A percentile compares a stretch with the other conserved stretches of the same genome.
These are phyloP conservation scores for Lophotriccus pileatus DNA, from an alignment of 2,797 vertebrate species.

Conservation along the genomic window DNA sequence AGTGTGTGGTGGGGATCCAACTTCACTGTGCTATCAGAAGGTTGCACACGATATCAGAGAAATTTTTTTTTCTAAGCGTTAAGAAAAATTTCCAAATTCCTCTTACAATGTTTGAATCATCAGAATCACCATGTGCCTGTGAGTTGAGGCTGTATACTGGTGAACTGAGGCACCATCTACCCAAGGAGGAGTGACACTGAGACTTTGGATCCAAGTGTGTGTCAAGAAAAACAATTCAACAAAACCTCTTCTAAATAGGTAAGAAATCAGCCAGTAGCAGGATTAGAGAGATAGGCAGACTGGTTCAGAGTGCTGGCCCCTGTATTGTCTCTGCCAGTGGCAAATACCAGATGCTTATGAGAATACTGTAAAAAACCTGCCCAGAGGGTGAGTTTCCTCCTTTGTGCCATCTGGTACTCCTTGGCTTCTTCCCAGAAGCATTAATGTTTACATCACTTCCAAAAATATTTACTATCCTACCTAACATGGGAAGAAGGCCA, in stretches of 20 bases:
- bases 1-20: background rate
- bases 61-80: background rate
- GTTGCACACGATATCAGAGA: background rate
- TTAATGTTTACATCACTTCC: conserved; percentile 34
- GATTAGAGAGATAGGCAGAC: background rate
- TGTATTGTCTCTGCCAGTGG: background rate
- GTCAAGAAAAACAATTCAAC: background rate
- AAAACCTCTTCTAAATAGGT: background rate
- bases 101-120: background rate
- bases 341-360: conserved; percentile 31
- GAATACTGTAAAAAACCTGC: conserved; percentile 18
- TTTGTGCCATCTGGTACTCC: background rate
- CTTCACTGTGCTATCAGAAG: background rate
- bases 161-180: background rate
- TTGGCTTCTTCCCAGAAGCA: conserved; percentile 34
- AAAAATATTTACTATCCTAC: conserved; percentile 42
- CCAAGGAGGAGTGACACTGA: background rate
- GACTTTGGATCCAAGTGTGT: background rate
- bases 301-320: background rate
- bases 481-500: conserved; percentile 4
- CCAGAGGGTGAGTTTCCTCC: conserved; percentile 19
- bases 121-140: fast-evolving
- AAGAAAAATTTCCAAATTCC: background rate
- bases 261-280: background rate
- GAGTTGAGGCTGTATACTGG: background rate